Conservation (phyloP, 2,888 invertebrate species). For the Penaeus monodon region DNA sequence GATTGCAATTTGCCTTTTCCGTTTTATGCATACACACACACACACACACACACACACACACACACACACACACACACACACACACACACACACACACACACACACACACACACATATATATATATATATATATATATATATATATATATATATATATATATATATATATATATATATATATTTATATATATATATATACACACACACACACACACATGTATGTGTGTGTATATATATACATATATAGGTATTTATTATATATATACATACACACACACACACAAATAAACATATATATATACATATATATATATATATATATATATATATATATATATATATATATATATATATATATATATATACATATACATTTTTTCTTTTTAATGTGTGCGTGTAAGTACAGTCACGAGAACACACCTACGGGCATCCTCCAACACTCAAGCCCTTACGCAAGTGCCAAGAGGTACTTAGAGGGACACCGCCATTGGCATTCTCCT, state of each 20-base stretch:
- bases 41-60: not conserved
- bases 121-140: not conserved
- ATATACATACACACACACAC: not conserved
- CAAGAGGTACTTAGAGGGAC: no score
- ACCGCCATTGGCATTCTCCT: no score
- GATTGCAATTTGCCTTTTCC: no score
- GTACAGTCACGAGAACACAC: not conserved
- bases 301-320: not conserved
- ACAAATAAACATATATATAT: not conserved
- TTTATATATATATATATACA: not conserved
- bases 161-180: not conserved
- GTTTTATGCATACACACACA: constrained; percentile 9
- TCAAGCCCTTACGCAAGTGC: no score
- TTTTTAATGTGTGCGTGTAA: not conserved
- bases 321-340: constrained; percentile 4
- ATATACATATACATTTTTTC: constrained; percentile 15
- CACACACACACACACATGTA: not conserved
- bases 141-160: not conserved
- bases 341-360: constrained; percentile 31
- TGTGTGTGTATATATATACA: not conserved
- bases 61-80: not conserved
- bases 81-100: constrained; percentile 3
- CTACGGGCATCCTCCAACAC: no score
- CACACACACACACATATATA: not conserved
- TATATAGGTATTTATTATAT: not conserved